Conservation (phyloP, 2,113 vertebrate species). For the Trochalopteron elliotii region DNA sequence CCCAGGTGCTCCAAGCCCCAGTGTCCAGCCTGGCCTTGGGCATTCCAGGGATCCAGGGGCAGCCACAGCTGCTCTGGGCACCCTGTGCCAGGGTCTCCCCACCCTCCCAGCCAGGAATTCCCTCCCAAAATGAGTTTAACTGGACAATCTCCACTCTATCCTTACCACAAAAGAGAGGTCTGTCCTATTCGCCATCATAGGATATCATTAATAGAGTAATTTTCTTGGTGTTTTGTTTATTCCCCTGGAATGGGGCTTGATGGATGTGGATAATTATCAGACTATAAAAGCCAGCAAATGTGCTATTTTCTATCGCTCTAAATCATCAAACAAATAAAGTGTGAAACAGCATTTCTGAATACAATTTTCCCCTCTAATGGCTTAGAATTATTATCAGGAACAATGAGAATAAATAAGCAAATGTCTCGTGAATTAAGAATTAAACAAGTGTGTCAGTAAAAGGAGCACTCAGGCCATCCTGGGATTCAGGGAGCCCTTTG, state of each 20-base stretch:
- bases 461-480: not conserved
- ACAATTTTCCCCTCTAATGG: conserved; percentile 85
- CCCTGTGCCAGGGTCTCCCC: not conserved
- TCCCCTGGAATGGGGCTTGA: conserved; percentile 77
- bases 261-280: conserved; percentile 82
- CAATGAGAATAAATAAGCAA: conserved; percentile 82
- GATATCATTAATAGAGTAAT: conserved; percentile 77
- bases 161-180: not conserved
- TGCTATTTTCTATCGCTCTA: conserved; percentile 80
- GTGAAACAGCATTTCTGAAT: conserved; percentile 83
- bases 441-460: conserved; percentile 64
- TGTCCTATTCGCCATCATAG: conserved; percentile 3
- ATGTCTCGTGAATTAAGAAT: conserved; percentile 70
- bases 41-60: not conserved
- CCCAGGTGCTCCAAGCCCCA: not conserved
- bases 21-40: not conserved
- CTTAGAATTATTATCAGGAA: conserved; percentile 81
- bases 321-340: conserved; percentile 86
- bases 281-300: conserved; percentile 83
- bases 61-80: not conserved
- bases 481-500: not conserved
- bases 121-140: not conserved
- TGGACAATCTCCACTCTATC: not conserved
- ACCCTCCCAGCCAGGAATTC: not conserved
- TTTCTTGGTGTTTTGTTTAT: conserved; percentile 79